Evolutionary conservation across 2,113 vertebrate genomes (phyloP), one percentile per base, ranked within the genome.

Genomic region (Cervus canadensis): DNA sequence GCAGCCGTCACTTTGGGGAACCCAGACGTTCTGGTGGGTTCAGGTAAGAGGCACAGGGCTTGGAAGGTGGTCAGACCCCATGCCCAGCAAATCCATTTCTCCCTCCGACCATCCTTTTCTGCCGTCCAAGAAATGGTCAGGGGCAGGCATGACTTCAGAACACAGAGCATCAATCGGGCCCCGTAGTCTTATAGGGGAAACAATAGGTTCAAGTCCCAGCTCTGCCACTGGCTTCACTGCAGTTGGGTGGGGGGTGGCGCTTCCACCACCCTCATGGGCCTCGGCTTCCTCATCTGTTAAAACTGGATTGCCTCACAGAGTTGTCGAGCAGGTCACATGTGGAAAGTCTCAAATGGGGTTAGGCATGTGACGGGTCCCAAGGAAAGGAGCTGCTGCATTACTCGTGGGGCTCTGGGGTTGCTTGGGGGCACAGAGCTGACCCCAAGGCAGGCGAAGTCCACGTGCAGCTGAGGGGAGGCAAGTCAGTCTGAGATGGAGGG

Each of bases 1-100:
- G 98, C 99, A 0, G 99, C 99, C 0, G 97, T 99, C 91, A 99
- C 99, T 2, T 98, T 99, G 0, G 99, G 99, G 87, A 99, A 99
- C 98, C 99, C 99, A 48, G 99, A 99, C 0, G 40, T 99, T 81
- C 98, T 99, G 48, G 98, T 99, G 90, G 99, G 99, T 97, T 99
- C 99, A 98, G 99, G 99, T 99, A 98, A 98, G 97, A 88, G 62
- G 50, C 10, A 0, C 12, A 13, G 56, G 74, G 9, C 33, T 23
- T 17, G 28, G 21, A 28, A 19, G 43, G 33, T 4, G 6, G 28
- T 88, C 16, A 5, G 2, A 6, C 13, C 7, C 40, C 25, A 3
- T 12, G n/a, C 56, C 5, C 14, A 13, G 40, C 86, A 54, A 14
- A 7, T n/a, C 14, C 2, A 0, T 28, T 50, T 19, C 14, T 19